Conservation (phyloP, 1,140 invertebrate species). For the Pseudomyrmex cubaensis region DNA sequence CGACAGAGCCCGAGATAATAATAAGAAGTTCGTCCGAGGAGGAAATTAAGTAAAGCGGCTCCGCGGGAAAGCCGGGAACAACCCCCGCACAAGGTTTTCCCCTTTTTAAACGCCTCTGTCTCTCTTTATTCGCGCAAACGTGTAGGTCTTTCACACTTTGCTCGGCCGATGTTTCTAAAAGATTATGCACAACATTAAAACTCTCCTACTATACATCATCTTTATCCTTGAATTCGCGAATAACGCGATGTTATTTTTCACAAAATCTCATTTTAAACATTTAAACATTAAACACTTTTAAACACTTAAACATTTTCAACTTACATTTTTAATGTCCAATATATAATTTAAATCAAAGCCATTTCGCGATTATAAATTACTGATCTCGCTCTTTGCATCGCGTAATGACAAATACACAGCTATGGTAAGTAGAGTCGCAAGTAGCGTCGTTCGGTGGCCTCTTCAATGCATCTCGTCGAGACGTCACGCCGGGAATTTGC, state of each 20-base stretch:
- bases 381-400: background rate
- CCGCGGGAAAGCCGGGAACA: conserved; percentile 56
- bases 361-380: background rate
- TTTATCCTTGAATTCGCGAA: too few species aligned
- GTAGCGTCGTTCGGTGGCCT: background rate
- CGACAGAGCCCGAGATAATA: conserved; percentile 80
- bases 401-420: background rate
- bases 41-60: conserved; percentile 79
- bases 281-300: too few species aligned
- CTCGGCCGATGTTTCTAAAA: background rate
- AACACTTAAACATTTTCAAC: background rate
- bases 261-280: background rate
- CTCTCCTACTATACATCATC: background rate
- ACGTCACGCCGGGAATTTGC: background rate
- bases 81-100: conserved; percentile 47
- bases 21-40: conserved; percentile 81
- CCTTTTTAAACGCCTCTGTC: conserved; percentile 44
- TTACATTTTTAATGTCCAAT: background rate
- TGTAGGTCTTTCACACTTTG: conserved; percentile 50
- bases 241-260: background rate
- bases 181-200: background rate
- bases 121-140: conserved; percentile 50
- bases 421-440: background rate
- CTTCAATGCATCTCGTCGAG: conserved; percentile 15
- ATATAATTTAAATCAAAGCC: background rate